phyloP scores from a whole-genome alignment of 2,113 vertebrate genomes.

The Cyphomyrus discorhynchus region DNA sequence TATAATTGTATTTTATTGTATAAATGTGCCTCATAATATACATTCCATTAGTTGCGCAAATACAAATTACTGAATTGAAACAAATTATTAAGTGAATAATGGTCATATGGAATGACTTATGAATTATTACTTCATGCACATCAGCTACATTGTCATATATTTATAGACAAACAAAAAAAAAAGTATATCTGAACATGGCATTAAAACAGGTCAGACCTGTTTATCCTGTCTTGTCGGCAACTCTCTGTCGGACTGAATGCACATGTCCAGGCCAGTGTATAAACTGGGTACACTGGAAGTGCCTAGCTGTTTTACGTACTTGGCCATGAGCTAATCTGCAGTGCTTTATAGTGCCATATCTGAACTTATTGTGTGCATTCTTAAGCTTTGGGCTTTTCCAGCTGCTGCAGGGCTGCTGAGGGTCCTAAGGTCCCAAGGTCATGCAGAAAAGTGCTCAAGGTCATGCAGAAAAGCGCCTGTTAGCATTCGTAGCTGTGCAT shows the following conservation, averaged over 20 bases:
- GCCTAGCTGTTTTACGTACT: neutral
- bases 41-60: neutral
- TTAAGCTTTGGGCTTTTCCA: neutral
- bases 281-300: neutral
- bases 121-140: neutral
- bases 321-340: neutral
- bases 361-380: neutral
- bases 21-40: neutral
- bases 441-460: no score
- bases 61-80: neutral
- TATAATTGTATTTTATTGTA: neutral
- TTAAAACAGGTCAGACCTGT: neutral
- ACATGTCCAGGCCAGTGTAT: neutral
- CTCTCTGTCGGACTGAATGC: neutral
- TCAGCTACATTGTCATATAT: neutral
- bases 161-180: neutral
- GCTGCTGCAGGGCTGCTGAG: neutral
- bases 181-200: neutral
- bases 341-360: neutral
- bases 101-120: neutral
- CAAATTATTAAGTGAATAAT: neutral
- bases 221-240: neutral
- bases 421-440: no score
- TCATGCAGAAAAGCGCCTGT: no score
- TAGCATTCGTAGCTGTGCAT: neutral